These are phyloP conservation scores for Ctenopoma kingsleyae DNA, from an alignment of 2,797 vertebrate genomes.

Conservation along the genomic window DNA sequence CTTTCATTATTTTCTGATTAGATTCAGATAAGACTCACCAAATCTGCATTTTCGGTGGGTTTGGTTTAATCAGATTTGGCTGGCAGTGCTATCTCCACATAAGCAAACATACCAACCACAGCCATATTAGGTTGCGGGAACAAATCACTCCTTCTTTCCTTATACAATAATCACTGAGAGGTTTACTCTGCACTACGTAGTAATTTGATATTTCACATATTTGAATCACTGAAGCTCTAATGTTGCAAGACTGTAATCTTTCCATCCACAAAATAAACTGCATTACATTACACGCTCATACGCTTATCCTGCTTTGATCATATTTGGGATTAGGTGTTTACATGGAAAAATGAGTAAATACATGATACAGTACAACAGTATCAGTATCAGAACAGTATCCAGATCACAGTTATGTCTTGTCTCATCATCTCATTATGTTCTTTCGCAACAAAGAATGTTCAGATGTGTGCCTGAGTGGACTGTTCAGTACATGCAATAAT, in stretches of 20 bases:
- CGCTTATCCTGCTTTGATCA: background rate
- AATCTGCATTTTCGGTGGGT: background rate
- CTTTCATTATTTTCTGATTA: background rate
- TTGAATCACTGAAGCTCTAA: background rate
- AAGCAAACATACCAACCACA: background rate
- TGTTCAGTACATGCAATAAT: background rate
- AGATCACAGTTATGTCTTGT: background rate
- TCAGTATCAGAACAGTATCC: too few species aligned
- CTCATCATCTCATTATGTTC: background rate
- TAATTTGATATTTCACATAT: constrained; percentile 6
- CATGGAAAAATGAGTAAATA: background rate
- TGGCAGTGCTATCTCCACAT: constrained; percentile 13
- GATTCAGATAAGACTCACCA: background rate
- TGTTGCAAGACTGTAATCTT: background rate
- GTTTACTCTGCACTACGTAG: background rate
- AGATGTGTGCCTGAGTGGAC: too few species aligned
- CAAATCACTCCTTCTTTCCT: background rate
- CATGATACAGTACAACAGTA: too few species aligned
- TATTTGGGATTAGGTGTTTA: background rate
- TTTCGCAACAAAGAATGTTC: too few species aligned
- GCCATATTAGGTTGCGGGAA: background rate
- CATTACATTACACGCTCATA: too few species aligned
- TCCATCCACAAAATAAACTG: background rate
- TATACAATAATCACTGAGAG: background rate
- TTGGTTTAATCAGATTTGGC: constrained; percentile 3